Evolutionary conservation across 2,888 invertebrate species (phyloP).

Genomic region (Oligia fasciuncula): DNA sequence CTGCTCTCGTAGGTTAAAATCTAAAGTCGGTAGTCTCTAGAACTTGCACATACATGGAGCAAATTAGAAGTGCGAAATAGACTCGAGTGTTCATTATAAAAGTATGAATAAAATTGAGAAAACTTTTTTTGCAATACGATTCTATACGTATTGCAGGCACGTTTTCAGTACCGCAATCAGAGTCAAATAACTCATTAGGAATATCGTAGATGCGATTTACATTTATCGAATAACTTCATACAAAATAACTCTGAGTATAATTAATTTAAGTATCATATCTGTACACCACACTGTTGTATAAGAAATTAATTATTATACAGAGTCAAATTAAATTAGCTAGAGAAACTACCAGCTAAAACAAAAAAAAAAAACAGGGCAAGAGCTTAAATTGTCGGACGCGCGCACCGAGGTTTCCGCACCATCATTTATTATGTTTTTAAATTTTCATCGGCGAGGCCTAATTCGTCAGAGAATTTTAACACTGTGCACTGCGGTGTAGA

Average conservation of each 20-base stretch:
- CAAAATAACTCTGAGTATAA: background rate
- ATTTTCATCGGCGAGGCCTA: too few relatives aligned
- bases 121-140: background rate
- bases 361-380: too few relatives aligned
- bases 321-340: background rate
- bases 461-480: too few relatives aligned
- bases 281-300: background rate
- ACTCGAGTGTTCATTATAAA: background rate
- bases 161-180: constrained; percentile 12
- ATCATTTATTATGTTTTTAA: too few relatives aligned
- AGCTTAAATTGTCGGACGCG: too few relatives aligned
- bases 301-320: constrained; percentile 1
- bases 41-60: constrained; percentile 15
- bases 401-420: too few relatives aligned
- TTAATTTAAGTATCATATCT: background rate
- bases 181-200: background rate
- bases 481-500: too few relatives aligned
- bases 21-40: background rate
- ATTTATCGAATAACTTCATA: background rate
- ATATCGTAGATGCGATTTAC: background rate
- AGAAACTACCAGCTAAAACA: too few relatives aligned
- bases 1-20: constrained; percentile 25
- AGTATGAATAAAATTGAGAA: constrained; percentile 4
- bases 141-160: background rate
- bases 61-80: constrained; percentile 20